phyloP scores from a whole-genome alignment of 53 echinoderm and acorn worm species.

The Stichopus horrens region DNA sequence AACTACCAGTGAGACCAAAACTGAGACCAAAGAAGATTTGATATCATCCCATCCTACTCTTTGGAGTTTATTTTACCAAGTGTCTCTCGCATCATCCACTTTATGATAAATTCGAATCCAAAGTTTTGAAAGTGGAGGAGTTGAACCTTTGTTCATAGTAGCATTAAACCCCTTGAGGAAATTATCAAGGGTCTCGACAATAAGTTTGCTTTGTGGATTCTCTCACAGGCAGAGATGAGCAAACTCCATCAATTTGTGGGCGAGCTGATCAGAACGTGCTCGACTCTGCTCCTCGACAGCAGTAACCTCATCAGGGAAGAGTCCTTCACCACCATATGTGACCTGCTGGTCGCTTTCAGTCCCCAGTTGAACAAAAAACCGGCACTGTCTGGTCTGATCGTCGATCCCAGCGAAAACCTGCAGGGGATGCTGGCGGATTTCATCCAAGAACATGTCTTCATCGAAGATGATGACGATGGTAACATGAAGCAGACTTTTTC shows the following conservation, averaged over 20 bases:
- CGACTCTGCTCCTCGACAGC: slow-evolving; percentile 80
- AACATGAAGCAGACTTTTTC: slow-evolving; percentile 1
- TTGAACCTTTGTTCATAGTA: no score
- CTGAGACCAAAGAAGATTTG: no score
- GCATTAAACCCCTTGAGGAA: neutral
- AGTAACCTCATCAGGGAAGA: slow-evolving; percentile 85
- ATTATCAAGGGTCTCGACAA: neutral
- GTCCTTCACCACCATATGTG: slow-evolving; percentile 94
- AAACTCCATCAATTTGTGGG: slow-evolving; percentile 66
- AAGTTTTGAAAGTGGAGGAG: no score
- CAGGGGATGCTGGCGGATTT: slow-evolving; percentile 91
- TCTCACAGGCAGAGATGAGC: slow-evolving; percentile 70
- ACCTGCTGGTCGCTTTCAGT: slow-evolving; percentile 91
- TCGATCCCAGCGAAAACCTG: slow-evolving; percentile 72
- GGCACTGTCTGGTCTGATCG: slow-evolving; percentile 68
- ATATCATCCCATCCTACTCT: no score
- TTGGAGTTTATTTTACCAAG: no score
- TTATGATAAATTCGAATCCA: no score
- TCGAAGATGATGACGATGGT: slow-evolving; percentile 97
- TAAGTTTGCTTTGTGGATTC: neutral
- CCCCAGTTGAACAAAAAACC: slow-evolving; percentile 75
- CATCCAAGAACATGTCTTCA: slow-evolving; percentile 95
- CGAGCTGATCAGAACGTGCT: slow-evolving; percentile 87
- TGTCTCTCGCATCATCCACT: no score
- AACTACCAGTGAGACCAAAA: no score